Percentiles rank a stretch among this genome's conserved stretches.
These are phyloP conservation scores for Gyrodactylus bullatarudis DNA, from an alignment of 1,140 invertebrate genomes.

Conservation along the genomic window DNA sequence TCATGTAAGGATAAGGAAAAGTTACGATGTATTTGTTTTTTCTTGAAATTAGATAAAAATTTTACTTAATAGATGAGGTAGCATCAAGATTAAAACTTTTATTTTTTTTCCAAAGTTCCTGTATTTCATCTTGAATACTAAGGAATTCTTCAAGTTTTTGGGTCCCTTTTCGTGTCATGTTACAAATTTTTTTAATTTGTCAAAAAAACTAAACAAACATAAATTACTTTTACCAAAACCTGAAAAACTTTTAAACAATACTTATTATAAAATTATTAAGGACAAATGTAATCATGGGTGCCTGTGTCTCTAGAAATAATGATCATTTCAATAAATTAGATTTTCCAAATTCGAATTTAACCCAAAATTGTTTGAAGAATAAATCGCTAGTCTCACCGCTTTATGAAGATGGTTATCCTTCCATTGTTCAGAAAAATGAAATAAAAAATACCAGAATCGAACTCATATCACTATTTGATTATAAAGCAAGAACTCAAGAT, in stretches of 20 bases:
- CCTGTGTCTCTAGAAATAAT: not conserved
- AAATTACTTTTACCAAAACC: not conserved
- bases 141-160: not conserved
- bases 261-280: not conserved
- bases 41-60: not conserved
- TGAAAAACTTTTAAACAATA: not conserved
- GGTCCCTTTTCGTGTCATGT: not conserved
- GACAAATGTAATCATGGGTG: not conserved
- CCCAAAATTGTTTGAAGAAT: not conserved
- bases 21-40: slow-evolving; percentile 52
- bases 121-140: not conserved
- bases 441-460: not conserved
- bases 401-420: not conserved
- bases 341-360: not conserved
- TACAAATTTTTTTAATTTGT: not conserved
- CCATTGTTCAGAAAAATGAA: not conserved
- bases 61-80: not conserved
- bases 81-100: not conserved
- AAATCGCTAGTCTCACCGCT: not conserved
- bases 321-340: not conserved
- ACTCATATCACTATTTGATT: not conserved
- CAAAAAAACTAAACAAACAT: not conserved
- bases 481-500: not conserved
- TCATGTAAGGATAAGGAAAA: slow-evolving; percentile 98
- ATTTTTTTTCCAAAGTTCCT: not conserved